These are phyloP conservation scores for Oxygymnocypris stewartii DNA, from an alignment of 2,113 vertebrate species.

Conservation along the genomic window DNA sequence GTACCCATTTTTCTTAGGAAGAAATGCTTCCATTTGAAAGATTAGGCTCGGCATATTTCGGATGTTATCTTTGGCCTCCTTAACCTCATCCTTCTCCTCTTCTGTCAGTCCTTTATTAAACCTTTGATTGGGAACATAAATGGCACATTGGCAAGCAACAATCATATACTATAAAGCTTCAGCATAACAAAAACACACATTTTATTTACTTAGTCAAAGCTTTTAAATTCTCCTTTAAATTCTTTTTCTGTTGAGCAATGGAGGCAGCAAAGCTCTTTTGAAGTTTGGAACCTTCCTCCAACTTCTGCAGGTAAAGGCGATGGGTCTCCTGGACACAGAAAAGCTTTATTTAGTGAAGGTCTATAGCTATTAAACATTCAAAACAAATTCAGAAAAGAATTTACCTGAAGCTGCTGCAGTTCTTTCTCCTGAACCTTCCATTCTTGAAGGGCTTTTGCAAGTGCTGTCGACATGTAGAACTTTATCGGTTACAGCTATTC, in stretches of 20 bases:
- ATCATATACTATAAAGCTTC: neutral
- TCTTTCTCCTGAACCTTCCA: constrained; percentile 85
- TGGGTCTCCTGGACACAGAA: constrained; percentile 81
- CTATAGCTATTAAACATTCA: neutral
- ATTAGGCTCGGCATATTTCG: constrained; percentile 82
- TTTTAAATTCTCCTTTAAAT: constrained; percentile 78
- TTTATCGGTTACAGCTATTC: neutral
- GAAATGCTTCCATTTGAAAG: constrained; percentile 92
- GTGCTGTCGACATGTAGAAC: constrained; percentile 59
- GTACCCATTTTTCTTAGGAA: constrained; percentile 95
- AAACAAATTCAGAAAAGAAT: constrained; percentile 16
- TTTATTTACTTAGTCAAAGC: constrained; percentile 77
- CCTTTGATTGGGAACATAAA: constrained; percentile 63
- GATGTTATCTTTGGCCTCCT: constrained; percentile 80
- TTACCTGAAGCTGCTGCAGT: constrained; percentile 85
- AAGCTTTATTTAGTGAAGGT: neutral
- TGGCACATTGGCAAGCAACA: no score
- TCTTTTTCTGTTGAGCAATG: constrained; percentile 80
- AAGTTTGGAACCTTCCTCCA: constrained; percentile 88
- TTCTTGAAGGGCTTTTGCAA: constrained; percentile 74
- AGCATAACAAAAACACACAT: neutral
- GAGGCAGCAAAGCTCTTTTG: constrained; percentile 82
- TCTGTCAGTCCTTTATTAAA: constrained; percentile 67
- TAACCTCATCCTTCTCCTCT: constrained; percentile 65
- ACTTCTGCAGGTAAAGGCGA: constrained; percentile 84